A percentile compares a stretch with the other conserved stretches of the same genome.
These are phyloP conservation scores for Pantherophis alleghaniensis DNA, from an alignment of 2,797 vertebrate genomes.

Conservation along the genomic window DNA sequence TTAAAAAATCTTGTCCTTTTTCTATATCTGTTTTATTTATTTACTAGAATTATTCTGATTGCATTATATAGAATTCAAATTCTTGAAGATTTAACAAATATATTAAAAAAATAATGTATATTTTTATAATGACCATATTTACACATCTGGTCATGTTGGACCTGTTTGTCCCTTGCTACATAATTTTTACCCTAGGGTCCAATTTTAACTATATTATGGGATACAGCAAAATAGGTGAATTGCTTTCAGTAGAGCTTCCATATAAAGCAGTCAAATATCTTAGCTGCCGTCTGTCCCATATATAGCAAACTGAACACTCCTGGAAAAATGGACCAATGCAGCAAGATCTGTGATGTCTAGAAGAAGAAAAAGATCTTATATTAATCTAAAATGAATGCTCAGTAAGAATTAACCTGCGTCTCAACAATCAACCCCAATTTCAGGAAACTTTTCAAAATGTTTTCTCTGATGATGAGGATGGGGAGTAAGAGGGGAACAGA, in stretches of 20 bases:
- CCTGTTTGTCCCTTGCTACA: background rate
- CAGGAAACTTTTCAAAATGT: background rate
- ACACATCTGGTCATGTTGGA: background rate
- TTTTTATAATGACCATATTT: background rate
- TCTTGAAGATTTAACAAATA: background rate
- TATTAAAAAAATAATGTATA: background rate
- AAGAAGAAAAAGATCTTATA: background rate
- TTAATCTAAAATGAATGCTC: background rate
- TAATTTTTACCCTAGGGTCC: background rate
- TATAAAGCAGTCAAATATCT: background rate
- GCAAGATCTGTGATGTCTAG: background rate
- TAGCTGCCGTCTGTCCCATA: background rate
- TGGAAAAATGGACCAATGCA: background rate
- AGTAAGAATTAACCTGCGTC: background rate
- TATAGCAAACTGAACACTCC: background rate
- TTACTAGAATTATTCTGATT: background rate
- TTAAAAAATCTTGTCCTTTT: background rate
- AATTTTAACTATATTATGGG: background rate
- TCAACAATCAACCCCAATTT: background rate
- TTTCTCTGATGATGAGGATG: background rate
- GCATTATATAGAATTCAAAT: background rate
- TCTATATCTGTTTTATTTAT: background rate
- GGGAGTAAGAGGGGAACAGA: rapidly evolving
- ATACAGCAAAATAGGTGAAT: background rate
- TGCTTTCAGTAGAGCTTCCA: background rate